These are phyloP conservation scores for Neosilurus mollespiculum DNA, from an alignment of 2,797 vertebrate species.

Conservation along the genomic window DNA sequence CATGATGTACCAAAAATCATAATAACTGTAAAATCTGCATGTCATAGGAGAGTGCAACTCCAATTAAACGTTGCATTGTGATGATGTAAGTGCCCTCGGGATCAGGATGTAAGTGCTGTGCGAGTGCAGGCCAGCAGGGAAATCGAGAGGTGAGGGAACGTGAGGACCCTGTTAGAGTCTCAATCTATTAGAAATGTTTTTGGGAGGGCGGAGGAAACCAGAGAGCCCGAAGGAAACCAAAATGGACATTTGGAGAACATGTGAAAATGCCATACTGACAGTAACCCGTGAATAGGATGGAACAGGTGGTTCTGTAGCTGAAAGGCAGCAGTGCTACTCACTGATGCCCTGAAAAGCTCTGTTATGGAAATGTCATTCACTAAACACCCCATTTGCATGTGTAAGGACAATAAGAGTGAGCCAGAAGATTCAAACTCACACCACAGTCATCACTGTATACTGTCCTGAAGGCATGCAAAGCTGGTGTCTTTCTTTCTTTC, in stretches of 20 bases:
- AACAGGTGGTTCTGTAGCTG: background rate
- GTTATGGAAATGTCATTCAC: background rate
- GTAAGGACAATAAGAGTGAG: background rate
- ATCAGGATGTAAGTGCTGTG: too few relatives aligned
- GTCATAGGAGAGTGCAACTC: too few relatives aligned
- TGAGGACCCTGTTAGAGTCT: too few relatives aligned
- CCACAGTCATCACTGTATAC: background rate
- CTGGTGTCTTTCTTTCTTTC: background rate
- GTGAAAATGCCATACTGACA: background rate
- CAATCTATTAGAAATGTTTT: background rate
- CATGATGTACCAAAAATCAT: too few relatives aligned
- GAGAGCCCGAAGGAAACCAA: background rate
- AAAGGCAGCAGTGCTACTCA: background rate
- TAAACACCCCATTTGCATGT: background rate
- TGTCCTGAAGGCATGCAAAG: background rate
- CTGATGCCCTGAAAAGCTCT: background rate
- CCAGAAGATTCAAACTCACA: background rate
- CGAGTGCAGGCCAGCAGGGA: too few relatives aligned
- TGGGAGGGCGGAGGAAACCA: background rate
- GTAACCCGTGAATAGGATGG: background rate
- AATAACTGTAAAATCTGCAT: too few relatives aligned
- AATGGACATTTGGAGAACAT: too few relatives aligned
- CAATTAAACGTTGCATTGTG: too few relatives aligned
- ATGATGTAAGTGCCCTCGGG: too few relatives aligned
- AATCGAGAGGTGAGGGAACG: too few relatives aligned